Evolutionary conservation across 2,797 vertebrate species (phyloP).

Genomic region (Trichosurus vulpecula): DNA sequence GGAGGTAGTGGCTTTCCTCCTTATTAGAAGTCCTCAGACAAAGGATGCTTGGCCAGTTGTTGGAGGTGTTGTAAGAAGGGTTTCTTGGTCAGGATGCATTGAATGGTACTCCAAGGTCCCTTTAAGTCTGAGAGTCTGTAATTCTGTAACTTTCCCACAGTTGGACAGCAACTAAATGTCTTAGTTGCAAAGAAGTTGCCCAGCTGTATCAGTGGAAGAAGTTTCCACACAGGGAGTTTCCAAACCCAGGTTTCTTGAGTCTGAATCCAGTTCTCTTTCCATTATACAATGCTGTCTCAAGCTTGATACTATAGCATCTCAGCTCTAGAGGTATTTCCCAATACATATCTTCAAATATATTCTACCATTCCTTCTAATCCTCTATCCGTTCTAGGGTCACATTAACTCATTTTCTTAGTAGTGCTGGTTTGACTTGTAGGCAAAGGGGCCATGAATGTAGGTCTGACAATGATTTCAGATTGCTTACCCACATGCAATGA

Average conservation of each 20-base stretch:
- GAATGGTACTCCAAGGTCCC: background rate
- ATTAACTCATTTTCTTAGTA: background rate
- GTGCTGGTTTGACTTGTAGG: background rate
- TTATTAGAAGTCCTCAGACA: background rate
- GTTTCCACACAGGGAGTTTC: background rate
- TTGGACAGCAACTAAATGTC: background rate
- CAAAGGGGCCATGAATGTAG: background rate
- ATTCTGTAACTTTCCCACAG: background rate
- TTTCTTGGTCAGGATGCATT: background rate
- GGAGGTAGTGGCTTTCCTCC: background rate
- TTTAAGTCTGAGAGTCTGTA: background rate
- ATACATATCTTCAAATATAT: background rate
- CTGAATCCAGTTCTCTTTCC: background rate
- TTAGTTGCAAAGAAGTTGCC: background rate
- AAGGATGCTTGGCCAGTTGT: background rate
- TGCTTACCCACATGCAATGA: background rate
- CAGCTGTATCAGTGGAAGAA: background rate
- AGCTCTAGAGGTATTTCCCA: background rate
- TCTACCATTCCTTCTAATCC: background rate
- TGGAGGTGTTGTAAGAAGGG: background rate
- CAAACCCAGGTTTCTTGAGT: background rate
- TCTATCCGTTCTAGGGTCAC: background rate
- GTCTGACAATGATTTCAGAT: background rate
- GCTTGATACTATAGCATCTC: background rate
- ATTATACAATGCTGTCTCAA: background rate